Conservation (phyloP, 1,140 invertebrate species). For the Philopotamus ludificatus region DNA sequence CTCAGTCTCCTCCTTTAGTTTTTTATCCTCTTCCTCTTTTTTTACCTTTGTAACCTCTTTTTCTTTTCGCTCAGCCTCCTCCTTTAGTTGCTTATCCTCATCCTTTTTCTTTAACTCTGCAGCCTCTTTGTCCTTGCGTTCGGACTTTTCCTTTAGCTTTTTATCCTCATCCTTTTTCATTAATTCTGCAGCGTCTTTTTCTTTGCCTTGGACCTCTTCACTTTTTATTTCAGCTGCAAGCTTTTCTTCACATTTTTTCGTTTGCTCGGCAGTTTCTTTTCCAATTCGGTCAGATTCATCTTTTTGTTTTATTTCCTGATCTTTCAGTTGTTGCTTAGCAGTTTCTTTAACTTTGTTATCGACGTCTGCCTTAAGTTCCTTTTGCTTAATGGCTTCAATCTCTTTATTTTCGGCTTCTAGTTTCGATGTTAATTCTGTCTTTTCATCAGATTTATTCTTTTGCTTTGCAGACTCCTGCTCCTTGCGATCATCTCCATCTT, state of each 20-base stretch:
- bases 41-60: conserved; percentile 35
- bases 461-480: background rate
- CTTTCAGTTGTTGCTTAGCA: background rate
- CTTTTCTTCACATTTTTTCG: conserved; percentile 20
- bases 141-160: no score
- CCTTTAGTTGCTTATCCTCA: no score
- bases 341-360: background rate
- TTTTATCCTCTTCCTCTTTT: conserved; percentile 32
- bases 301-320: conserved; percentile 30
- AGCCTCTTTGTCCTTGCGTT: no score
- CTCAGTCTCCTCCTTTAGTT: no score
- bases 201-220: conserved; percentile 32
- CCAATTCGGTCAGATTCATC: conserved; percentile 11
- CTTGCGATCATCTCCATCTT: background rate
- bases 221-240: conserved; percentile 24
- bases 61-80: no score
- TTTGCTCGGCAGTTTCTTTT: background rate
- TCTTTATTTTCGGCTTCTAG: conserved; percentile 26
- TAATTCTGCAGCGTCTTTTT: no score
- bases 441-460: conserved; percentile 2
- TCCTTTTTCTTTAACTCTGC: no score
- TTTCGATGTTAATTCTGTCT: background rate
- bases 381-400: conserved; percentile 14
- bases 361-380: background rate
- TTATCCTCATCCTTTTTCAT: no score